A percentile compares a stretch with the other conserved stretches of the same genome.
Evolutionary conservation across 2,797 vertebrate genomes (phyloP).

Genomic region (Chaetophractus vellerosus): DNA sequence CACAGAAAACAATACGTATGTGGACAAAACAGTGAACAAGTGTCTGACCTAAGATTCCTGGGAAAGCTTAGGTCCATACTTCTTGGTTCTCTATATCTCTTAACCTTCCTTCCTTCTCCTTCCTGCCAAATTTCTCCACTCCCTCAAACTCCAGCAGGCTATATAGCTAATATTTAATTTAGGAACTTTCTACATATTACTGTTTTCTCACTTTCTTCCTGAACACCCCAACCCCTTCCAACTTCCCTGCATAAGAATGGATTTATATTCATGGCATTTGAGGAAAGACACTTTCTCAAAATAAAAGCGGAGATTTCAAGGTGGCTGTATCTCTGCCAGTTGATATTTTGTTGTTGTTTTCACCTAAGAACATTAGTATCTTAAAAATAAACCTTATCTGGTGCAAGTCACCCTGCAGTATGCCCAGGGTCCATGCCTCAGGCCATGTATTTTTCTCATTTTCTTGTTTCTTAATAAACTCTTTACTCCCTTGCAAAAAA

Average conservation of each 20-base stretch:
- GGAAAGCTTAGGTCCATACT: not conserved
- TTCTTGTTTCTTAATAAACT: no score
- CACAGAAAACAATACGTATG: not conserved
- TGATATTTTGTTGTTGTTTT: not conserved
- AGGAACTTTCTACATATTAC: not conserved
- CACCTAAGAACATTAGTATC: not conserved
- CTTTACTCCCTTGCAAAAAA: no score
- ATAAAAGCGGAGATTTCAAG: slow-evolving; percentile 22
- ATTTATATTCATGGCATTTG: not conserved
- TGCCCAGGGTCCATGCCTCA: no score
- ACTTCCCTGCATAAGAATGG: not conserved
- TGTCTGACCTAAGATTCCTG: not conserved
- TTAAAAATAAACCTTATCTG: slow-evolving; percentile 6
- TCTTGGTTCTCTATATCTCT: not conserved
- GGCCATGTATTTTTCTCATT: no score
- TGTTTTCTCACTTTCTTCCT: slow-evolving; percentile 25
- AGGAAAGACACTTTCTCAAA: slow-evolving; percentile 58
- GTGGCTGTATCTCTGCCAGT: not conserved
- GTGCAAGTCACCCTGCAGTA: no score
- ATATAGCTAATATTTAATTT: not conserved
- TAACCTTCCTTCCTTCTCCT: not conserved
- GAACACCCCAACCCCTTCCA: not conserved
- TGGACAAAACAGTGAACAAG: slow-evolving; percentile 15
- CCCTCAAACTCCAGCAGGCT: slow-evolving; percentile 9
- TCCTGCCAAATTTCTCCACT: slow-evolving; percentile 9